These are phyloP conservation scores for Lamprologus ornatipinnis DNA, from an alignment of 2,113 vertebrate species.

Conservation along the genomic window DNA sequence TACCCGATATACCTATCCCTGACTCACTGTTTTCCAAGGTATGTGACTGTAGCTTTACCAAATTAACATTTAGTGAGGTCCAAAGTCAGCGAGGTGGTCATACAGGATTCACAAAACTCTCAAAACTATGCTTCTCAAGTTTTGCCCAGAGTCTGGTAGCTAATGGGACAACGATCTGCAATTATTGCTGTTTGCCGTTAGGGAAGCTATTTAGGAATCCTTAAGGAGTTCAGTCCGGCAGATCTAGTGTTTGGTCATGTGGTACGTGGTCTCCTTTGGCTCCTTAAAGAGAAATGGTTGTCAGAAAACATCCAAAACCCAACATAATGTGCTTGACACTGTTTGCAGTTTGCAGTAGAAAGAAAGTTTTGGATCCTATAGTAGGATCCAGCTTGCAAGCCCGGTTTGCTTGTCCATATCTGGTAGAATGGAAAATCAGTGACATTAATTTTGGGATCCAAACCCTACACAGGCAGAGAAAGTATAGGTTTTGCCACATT, in stretches of 20 bases:
- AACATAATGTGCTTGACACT: not conserved
- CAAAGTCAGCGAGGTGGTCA: not conserved
- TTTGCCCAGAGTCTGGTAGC: not conserved
- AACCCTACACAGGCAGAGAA: not conserved
- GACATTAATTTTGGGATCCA: not conserved
- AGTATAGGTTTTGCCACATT: not conserved
- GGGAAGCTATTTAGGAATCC: not conserved
- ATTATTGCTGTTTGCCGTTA: not conserved
- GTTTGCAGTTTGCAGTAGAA: not conserved
- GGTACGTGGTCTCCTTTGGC: not conserved
- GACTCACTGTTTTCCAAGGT: not conserved
- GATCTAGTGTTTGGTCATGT: not conserved
- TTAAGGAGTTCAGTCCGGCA: not conserved
- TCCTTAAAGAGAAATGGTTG: not conserved
- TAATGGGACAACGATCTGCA: too few species aligned
- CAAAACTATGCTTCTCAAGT: not conserved
- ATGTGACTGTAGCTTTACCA: not conserved
- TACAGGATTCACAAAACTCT: not conserved
- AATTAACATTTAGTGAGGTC: not conserved
- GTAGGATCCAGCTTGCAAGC: not conserved
- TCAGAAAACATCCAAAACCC: not conserved
- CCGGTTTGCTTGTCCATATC: not conserved
- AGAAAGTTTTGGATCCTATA: not conserved
- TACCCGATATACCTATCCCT: not conserved
- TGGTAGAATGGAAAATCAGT: not conserved